These are phyloP conservation scores for Gnathonemus longibarbis DNA, from an alignment of 2,113 vertebrate species.

Conservation along the genomic window DNA sequence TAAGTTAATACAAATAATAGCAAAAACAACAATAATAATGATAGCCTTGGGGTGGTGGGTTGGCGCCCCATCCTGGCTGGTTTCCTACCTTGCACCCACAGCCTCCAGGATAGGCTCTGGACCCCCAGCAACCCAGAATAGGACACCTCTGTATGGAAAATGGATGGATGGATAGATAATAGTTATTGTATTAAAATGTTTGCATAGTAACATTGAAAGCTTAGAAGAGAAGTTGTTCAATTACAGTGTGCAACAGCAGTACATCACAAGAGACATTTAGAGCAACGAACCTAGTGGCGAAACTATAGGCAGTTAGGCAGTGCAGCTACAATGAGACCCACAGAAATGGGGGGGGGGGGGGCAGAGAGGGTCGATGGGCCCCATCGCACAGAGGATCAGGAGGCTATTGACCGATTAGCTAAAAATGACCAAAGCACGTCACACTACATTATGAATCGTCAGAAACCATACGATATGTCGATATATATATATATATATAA, in stretches of 20 bases:
- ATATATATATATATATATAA: background rate
- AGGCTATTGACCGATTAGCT: background rate
- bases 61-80: background rate
- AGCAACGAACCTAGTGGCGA: background rate
- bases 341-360: background rate
- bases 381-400: background rate
- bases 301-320: background rate
- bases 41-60: background rate
- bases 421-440: background rate
- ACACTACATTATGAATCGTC: background rate
- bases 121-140: background rate
- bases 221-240: background rate
- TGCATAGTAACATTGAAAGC: background rate
- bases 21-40: background rate
- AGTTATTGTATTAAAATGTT: background rate
- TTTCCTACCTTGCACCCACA: background rate
- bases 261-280: background rate
- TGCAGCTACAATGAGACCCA: background rate
- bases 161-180: background rate
- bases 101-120: background rate
- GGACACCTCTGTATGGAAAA: background rate
- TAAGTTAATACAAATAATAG: background rate
- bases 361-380: background rate
- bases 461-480: background rate
- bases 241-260: background rate